Evolutionary conservation across 2,113 vertebrate species (phyloP).

Genomic region (Laticauda colubrina): DNA sequence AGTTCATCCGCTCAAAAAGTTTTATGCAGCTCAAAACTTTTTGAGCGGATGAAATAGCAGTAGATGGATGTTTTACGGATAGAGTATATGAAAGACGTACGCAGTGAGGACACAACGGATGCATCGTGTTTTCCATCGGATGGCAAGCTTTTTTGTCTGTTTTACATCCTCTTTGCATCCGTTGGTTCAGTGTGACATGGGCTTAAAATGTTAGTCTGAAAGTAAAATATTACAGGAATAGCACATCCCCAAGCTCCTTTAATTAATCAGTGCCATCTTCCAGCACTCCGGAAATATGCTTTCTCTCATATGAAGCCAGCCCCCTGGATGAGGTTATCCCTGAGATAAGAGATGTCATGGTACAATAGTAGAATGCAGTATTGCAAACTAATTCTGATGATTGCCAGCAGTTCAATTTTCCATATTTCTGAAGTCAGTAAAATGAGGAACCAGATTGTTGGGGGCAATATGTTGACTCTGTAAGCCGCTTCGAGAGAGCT

Average conservation of each 20-base stretch:
- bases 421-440: not conserved
- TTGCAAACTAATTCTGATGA: not conserved
- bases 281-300: not conserved
- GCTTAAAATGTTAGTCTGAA: not conserved
- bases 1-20: too few species aligned
- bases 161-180: too few species aligned
- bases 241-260: not conserved
- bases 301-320: not conserved
- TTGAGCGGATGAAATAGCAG: too few species aligned
- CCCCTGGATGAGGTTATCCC: not conserved
- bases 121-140: too few species aligned
- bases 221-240: not conserved
- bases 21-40: too few species aligned
- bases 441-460: not conserved
- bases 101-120: too few species aligned
- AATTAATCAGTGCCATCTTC: not conserved
- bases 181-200: too few species aligned
- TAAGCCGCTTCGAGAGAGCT: not conserved
- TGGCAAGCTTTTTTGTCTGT: too few species aligned
- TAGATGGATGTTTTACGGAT: too few species aligned
- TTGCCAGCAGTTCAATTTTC: not conserved
- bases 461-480: not conserved
- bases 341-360: not conserved
- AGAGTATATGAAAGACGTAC: too few species aligned
- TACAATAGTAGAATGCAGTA: not conserved